Conservation (phyloP, 2,888 invertebrate species). For the Malthinus flaveolus region DNA sequence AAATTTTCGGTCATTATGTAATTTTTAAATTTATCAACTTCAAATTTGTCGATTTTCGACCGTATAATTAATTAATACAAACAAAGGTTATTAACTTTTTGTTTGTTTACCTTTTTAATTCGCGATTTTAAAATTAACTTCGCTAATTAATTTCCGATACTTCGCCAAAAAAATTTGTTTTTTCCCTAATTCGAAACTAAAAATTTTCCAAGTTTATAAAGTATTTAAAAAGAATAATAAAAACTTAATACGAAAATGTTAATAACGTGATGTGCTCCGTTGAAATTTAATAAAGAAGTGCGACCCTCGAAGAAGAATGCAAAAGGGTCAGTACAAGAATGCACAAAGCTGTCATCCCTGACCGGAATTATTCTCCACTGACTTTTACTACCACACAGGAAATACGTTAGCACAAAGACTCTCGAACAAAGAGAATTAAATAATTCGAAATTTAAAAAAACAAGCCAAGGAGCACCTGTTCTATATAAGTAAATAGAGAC, state of each 20-base stretch:
- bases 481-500: conserved; percentile 6
- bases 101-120: too few species aligned
- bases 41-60: too few species aligned
- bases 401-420: conserved; percentile 17
- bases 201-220: background rate
- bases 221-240: background rate
- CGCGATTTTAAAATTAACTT: too few species aligned
- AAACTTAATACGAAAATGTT: background rate
- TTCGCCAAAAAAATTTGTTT: too few species aligned
- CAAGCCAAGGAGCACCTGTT: conserved; percentile 17
- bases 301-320: conserved; percentile 37
- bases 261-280: background rate
- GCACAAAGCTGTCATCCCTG: conserved; percentile 35
- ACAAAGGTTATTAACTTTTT: too few species aligned
- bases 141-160: too few species aligned
- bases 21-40: too few species aligned
- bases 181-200: background rate
- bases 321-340: conserved; percentile 37
- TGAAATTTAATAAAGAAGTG: conserved; percentile 31
- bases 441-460: conserved; percentile 5
- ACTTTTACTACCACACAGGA: conserved; percentile 18
- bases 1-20: too few species aligned
- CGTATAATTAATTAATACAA: too few species aligned
- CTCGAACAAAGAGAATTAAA: conserved; percentile 8
- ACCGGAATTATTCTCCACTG: conserved; percentile 35